Conservation (phyloP, 92 coral and sea anemone species). For the Pocillopora meandrina region DNA sequence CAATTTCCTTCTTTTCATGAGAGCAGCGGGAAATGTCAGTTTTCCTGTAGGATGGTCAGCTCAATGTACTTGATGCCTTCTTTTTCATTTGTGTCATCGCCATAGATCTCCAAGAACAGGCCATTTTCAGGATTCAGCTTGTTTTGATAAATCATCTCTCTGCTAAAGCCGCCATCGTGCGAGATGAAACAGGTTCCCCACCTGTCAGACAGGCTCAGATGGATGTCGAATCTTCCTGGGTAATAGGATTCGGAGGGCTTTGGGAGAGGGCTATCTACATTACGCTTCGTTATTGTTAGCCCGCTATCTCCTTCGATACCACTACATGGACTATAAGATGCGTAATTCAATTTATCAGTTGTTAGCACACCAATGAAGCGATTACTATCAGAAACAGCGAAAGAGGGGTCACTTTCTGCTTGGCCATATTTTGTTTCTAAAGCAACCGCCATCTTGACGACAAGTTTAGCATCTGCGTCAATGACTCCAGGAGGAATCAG, state of each 20-base stretch:
- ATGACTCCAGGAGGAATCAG: slow-evolving; percentile 15
- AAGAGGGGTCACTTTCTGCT: slow-evolving; percentile 20
- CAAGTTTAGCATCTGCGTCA: neutral
- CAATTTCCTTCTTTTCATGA: neutral
- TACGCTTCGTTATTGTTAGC: neutral
- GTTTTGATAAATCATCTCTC: slow-evolving; percentile 27
- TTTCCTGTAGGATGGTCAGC: slow-evolving; percentile 14
- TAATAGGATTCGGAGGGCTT: slow-evolving; percentile 12
- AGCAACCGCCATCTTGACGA: slow-evolving; percentile 20
- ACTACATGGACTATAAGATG: neutral
- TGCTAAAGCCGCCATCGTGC: slow-evolving; percentile 29
- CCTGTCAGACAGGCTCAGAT: slow-evolving; percentile 33
- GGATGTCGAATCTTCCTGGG: slow-evolving; percentile 31
- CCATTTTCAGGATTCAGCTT: slow-evolving; percentile 19
- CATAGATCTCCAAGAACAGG: slow-evolving; percentile 29
- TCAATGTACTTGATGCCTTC: slow-evolving; percentile 37
- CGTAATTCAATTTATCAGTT: neutral
- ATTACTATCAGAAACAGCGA: slow-evolving; percentile 23
- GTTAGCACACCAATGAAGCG: slow-evolving; percentile 7
- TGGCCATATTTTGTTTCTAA: slow-evolving; percentile 11
- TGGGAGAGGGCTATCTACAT: neutral
- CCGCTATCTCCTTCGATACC: slow-evolving; percentile 21
- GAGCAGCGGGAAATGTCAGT: neutral
- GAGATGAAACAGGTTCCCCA: slow-evolving; percentile 39
- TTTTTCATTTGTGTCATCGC: slow-evolving; percentile 18